Evolutionary conservation across 2,113 vertebrate species (phyloP), one percentile per base, ranked within the genome.

Genomic region (Callorhinus ursinus): DNA sequence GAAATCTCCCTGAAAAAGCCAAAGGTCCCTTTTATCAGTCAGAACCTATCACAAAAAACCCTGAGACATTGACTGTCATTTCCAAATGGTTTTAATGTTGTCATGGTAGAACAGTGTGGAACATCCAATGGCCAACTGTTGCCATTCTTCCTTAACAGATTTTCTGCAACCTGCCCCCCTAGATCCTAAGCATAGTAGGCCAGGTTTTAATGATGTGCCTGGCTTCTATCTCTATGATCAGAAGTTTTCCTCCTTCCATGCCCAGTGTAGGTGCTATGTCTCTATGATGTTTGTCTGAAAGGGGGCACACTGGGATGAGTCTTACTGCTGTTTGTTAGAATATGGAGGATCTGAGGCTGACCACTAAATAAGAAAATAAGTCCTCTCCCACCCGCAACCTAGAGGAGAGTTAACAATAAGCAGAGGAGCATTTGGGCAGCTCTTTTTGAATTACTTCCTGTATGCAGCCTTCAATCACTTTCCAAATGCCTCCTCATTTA

Each of bases 371-470:
- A 76, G 55, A 46, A 31, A 72, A 71, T 14, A 11, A 18, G 6
- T n/a, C 2, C 24, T 21, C 46, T 65, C 8, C n/a, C 49, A 79
- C 5, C 49, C 19, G n/a, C 21, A n/a, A 24, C n/a, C 59, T 61
- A 22, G 18, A 81, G n/a, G 19, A 65, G 18, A 74, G 8, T 67
- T 74, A 57, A 39, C 51, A 92, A 28, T 12, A 74, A 33, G 15
- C 55, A 89, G 95, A 49, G 12, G 13, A 89, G 26, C 11, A 4
- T 80, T 42, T 72, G 49, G 53, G 33, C 2, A 86, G 49, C 26
- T 88, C 39, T 85, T 88, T 93, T 74, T 85, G 63, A 53, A 82
- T 21, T 76, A 59, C 61, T 90, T 69, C 59, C 79, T 92, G 31
- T 31, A 7, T 77, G 67, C n/a, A 85, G 28, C 28, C 24, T 84